phyloP scores from a whole-genome alignment of 2,113 vertebrate genomes.

The rat (Rattus norvegicus) region DNA sequence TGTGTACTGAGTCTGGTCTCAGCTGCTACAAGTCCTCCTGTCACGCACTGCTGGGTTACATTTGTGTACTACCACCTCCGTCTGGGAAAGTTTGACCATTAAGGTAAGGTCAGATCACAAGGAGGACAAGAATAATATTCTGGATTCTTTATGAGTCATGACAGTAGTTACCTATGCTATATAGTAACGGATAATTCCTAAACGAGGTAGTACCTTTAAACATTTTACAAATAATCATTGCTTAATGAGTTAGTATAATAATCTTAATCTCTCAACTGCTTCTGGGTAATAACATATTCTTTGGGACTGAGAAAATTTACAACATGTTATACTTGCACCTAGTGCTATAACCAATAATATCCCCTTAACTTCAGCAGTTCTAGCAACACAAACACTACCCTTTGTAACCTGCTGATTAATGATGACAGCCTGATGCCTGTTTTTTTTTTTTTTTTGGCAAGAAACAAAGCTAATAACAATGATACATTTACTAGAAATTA shows the following conservation, averaged over 20 bases:
- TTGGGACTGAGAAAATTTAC: neutral
- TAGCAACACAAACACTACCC: neutral
- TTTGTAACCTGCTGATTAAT: neutral
- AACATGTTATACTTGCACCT: neutral
- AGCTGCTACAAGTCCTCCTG: too few species aligned
- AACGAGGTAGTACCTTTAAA: neutral
- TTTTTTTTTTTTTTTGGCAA: neutral
- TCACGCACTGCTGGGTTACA: neutral
- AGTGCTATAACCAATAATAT: neutral
- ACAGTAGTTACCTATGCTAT: neutral
- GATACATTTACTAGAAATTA: slow-evolving; percentile 57
- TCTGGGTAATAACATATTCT: neutral
- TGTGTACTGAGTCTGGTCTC: neutral
- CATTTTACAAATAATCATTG: neutral
- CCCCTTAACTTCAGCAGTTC: neutral
- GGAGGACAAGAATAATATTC: neutral
- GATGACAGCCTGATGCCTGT: neutral
- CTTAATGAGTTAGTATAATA: neutral
- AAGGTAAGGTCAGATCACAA: neutral
- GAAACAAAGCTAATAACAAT: neutral
- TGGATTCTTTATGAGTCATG: neutral
- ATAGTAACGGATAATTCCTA: neutral
- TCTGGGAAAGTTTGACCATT: neutral
- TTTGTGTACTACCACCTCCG: too few species aligned
- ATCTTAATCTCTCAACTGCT: neutral